These are phyloP conservation scores for Plutella xylostella DNA, from an alignment of 2,888 invertebrate species.

Conservation along the genomic window DNA sequence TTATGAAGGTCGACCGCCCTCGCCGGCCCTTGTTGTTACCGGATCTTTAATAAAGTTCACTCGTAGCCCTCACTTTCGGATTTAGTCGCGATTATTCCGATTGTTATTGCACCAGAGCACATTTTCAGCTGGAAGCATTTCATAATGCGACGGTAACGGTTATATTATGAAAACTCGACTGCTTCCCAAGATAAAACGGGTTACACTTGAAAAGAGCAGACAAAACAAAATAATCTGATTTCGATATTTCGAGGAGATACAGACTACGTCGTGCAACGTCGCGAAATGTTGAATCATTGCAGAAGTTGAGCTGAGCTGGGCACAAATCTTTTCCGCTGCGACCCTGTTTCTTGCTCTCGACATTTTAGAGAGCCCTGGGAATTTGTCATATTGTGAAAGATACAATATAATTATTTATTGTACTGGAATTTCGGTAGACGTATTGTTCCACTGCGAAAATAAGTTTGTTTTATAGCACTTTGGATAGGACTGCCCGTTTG, in stretches of 20 bases:
- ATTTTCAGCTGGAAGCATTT: not conserved
- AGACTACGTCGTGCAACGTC: constrained; percentile 31
- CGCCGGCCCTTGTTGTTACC: constrained; percentile 35
- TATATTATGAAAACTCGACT: constrained; percentile 13
- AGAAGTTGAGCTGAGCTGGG: constrained; percentile 44
- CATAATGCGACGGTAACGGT: too few species aligned
- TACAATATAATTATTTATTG: not conserved
- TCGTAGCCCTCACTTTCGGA: constrained; percentile 33
- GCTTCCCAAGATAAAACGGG: not conserved
- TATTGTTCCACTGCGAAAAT: not conserved
- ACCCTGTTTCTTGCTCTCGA: constrained; percentile 25
- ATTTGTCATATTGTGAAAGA: constrained; percentile 1
- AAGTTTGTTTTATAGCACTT: not conserved
- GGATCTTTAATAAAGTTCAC: constrained; percentile 51
- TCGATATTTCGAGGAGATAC: constrained; percentile 43
- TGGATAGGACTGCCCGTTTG: too few species aligned
- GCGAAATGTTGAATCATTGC: constrained; percentile 44
- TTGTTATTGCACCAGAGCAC: constrained; percentile 22
- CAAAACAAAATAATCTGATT: constrained; percentile 44
- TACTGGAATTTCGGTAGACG: not conserved
- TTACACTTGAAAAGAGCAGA: constrained; percentile 24
- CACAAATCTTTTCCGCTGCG: constrained; percentile 40
- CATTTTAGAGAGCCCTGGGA: not conserved
- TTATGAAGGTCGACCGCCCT: constrained; percentile 53
- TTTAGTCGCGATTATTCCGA: constrained; percentile 31